Evolutionary conservation across 2,797 vertebrate genomes (phyloP), one percentile per base, ranked within the genome.

Genomic region (Ctenosaura bakeri): DNA sequence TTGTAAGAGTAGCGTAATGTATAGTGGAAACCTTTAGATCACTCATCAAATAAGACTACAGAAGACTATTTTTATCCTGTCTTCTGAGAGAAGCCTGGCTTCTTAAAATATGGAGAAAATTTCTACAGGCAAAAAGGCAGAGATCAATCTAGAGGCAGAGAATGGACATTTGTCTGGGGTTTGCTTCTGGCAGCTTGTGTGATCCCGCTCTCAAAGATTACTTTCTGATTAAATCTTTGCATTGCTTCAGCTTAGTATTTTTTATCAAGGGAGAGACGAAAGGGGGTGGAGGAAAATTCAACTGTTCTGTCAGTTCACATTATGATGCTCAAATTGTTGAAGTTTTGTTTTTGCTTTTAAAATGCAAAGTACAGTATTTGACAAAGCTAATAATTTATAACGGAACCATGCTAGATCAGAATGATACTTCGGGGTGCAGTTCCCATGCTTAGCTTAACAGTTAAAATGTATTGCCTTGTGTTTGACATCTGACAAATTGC

Each of bases 381-480:
- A 64, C 59, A 80, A 54, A 86, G 42, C n/a, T 24, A 82, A 82
- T 64, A 10, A 18, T 85, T 56, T 85, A 14, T 54, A 14, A 13
- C 16, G 35, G 18, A 62, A 22, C 14, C 78, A 56, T 62, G 32
- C 12, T 59, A 77, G 56, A 64, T 13, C 14, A 62, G 56, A 82
- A 82, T 76, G 52, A 52, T 1, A 38, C 24, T 90, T 87, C 85
- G 3, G 54, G 32, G 24, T 46, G 24, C 29, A 9, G 24, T 52
- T 76, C 29, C 18, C 73, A 20, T 50, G 56, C 87, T 86, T 81
- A 74, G 56, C 87, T 86, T 81, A 74, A 29, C 69, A 56, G 74
- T 69, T 56, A 71, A 42, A 85, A 38, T 46, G 29, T 62, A 35
- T 6, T 52, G 20, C 32, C 73, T 64, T 87, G 42, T 29, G 38